These are phyloP conservation scores for Pygmarrhopalites habei DNA, from an alignment of 1,140 invertebrate genomes.

Conservation along the genomic window DNA sequence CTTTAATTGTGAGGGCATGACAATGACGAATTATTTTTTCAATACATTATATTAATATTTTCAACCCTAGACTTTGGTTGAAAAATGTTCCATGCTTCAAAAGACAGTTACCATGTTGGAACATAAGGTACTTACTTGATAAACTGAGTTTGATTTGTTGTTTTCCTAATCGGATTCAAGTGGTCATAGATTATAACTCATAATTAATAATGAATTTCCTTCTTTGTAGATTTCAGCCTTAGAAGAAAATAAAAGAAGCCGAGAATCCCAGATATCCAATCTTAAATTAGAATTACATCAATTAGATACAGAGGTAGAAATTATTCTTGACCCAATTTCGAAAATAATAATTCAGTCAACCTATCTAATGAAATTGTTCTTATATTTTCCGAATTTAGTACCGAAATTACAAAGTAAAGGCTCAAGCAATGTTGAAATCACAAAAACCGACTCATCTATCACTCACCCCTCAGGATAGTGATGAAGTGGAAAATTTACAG, in stretches of 20 bases:
- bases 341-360: too few relatives aligned
- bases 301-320: constrained; percentile 36
- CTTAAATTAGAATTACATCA: constrained; percentile 37
- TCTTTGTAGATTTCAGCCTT: constrained; percentile 31
- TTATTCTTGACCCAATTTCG: too few relatives aligned
- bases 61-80: too few relatives aligned
- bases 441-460: constrained; percentile 28
- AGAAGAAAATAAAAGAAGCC: constrained; percentile 34
- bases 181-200: too few relatives aligned
- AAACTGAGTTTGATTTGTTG: neutral
- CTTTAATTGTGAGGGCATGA: too few relatives aligned
- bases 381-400: too few relatives aligned
- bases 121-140: constrained; percentile 26
- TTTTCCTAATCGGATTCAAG: constrained; percentile 1
- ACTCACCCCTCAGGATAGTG: constrained; percentile 5
- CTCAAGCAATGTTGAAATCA: constrained; percentile 35
- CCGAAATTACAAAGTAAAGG: constrained; percentile 37
- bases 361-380: too few relatives aligned
- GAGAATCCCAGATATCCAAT: constrained; percentile 36
- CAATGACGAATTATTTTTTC: too few relatives aligned
- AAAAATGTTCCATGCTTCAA: constrained; percentile 19
- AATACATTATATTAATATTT: too few relatives aligned
- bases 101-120: constrained; percentile 26
- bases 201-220: neutral
- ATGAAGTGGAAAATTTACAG: constrained; percentile 39